Conservation (phyloP, 92 coral and sea anemone genomes). For the Epizoanthus illoricatus region DNA sequence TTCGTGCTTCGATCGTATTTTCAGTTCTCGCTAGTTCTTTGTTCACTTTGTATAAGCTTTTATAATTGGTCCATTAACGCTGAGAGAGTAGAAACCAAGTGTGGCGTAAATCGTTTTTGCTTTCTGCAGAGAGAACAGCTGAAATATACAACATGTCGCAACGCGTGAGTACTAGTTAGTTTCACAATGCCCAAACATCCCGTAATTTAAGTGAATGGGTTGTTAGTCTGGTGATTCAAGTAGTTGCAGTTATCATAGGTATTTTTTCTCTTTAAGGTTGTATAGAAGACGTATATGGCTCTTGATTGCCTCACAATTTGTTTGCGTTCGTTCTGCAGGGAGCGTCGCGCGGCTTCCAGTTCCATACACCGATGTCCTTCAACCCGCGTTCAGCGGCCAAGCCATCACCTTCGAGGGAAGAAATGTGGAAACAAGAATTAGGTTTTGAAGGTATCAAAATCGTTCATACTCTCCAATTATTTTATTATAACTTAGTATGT, state of each 20-base stretch:
- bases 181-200: neutral
- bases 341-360: constrained; percentile 40
- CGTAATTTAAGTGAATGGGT: neutral
- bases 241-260: too few species aligned
- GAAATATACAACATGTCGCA: constrained; percentile 24
- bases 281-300: neutral
- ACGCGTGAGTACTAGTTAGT: constrained; percentile 13
- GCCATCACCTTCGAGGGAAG: constrained; percentile 94
- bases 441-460: constrained; percentile 76
- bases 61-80: neutral
- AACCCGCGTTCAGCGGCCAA: constrained; percentile 69
- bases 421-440: constrained; percentile 80
- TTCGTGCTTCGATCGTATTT: constrained; percentile 33
- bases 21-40: neutral
- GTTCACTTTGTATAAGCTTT: neutral
- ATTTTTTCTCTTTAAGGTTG: neutral
- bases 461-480: neutral
- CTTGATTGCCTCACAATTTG: neutral
- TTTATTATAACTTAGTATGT: too few species aligned
- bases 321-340: constrained; percentile 30
- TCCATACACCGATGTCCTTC: constrained; percentile 89
- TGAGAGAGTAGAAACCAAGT: neutral
- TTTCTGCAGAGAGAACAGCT: neutral
- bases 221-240: neutral
- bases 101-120: neutral